Evolutionary conservation across 2,113 vertebrate species (phyloP).

Genomic region (Mirza zaza): DNA sequence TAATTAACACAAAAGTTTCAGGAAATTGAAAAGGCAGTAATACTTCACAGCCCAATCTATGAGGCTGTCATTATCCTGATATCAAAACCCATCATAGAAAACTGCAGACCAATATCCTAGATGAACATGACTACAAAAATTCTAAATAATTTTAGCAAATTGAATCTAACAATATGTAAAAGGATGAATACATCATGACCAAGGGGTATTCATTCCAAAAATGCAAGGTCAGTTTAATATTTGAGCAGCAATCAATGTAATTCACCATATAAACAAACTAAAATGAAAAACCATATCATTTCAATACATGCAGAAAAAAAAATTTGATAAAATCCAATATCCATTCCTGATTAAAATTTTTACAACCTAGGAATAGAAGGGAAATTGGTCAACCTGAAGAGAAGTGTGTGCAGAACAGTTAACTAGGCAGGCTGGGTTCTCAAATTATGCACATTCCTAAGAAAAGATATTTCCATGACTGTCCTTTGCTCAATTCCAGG

Average conservation of each 20-base stretch:
- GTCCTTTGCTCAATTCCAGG: background rate
- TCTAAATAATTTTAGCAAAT: background rate
- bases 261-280: background rate
- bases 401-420: background rate
- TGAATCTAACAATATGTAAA: background rate
- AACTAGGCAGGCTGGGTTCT: background rate
- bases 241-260: background rate
- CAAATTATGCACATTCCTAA: background rate
- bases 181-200: background rate
- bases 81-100: background rate
- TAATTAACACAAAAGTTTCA: background rate
- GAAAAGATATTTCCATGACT: background rate
- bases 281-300: background rate
- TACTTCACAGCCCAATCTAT: background rate
- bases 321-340: background rate
- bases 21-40: background rate
- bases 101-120: background rate
- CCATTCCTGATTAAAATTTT: background rate
- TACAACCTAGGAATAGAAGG: background rate
- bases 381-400: background rate
- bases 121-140: background rate
- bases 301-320: background rate
- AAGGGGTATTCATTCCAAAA: background rate
- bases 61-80: background rate
- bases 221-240: slow-evolving; percentile 15